Conservation (phyloP, 2,888 invertebrate genomes). For the Drosophila flavopinicola region DNA sequence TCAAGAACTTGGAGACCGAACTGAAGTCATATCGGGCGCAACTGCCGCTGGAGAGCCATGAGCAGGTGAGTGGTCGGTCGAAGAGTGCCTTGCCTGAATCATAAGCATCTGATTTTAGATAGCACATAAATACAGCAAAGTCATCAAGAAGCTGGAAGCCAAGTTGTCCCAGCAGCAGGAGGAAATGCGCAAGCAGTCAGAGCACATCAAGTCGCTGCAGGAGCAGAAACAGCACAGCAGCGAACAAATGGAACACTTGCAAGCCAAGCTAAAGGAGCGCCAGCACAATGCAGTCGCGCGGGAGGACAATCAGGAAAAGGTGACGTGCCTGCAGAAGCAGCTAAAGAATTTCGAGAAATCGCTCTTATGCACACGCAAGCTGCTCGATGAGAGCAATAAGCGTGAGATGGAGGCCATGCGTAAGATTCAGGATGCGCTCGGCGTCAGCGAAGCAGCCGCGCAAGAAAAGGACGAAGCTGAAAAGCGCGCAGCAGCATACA, state of each 20-base stretch:
- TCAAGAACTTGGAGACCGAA: slow-evolving; percentile 88
- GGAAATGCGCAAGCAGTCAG: slow-evolving; percentile 37
- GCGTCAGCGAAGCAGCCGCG: slow-evolving; percentile 86
- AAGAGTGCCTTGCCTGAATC: background rate
- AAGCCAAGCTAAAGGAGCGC: slow-evolving; percentile 50
- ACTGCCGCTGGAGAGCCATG: slow-evolving; percentile 51
- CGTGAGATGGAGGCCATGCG: slow-evolving; percentile 85
- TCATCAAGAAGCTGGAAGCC: slow-evolving; percentile 85
- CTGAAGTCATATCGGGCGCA: slow-evolving; percentile 85
- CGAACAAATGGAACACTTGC: slow-evolving; percentile 58
- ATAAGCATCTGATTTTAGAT: slow-evolving; percentile 76
- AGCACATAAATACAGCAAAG: slow-evolving; percentile 85
- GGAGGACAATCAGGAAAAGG: slow-evolving; percentile 21
- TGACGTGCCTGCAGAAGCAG: slow-evolving; percentile 67
- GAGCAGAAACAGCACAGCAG: slow-evolving; percentile 59
- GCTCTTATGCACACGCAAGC: slow-evolving; percentile 82
- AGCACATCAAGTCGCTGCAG: slow-evolving; percentile 55
- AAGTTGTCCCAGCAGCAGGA: slow-evolving; percentile 41
- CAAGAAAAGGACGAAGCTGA: slow-evolving; percentile 86
- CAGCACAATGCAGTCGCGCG: background rate
- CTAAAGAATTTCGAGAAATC: slow-evolving; percentile 84
- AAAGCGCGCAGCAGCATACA: slow-evolving; percentile 84
- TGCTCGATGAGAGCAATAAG: slow-evolving; percentile 83
- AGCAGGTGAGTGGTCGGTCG: slow-evolving; percentile 65
- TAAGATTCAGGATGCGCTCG: slow-evolving; percentile 87